phyloP scores from a whole-genome alignment of 1,140 invertebrate species.

The Andrena cerasifolii region DNA sequence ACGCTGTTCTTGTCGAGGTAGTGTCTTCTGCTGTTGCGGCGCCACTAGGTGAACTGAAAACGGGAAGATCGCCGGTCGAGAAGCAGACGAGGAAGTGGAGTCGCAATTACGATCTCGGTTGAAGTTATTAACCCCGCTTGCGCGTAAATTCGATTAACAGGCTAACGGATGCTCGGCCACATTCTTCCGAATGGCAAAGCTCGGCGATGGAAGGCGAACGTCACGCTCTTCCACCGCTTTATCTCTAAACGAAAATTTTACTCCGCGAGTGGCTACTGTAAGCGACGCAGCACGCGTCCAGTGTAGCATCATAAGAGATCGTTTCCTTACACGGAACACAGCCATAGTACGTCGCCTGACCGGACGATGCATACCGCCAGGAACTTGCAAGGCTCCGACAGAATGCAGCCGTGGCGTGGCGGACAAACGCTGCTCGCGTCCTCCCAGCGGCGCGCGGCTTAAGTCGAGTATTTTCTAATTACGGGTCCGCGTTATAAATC shows the following conservation, averaged over 20 bases:
- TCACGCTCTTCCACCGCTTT: too few relatives aligned
- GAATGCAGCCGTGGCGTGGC: not conserved
- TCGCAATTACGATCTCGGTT: not conserved
- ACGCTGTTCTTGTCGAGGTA: constrained; percentile 2
- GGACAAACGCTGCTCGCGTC: not conserved
- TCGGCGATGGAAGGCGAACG: too few relatives aligned
- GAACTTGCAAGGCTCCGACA: not conserved
- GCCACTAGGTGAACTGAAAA: too few relatives aligned
- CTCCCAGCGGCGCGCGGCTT: not conserved
- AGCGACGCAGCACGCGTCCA: constrained; percentile 5
- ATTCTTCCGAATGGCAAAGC: not conserved
- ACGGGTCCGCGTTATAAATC: constrained; percentile 26
- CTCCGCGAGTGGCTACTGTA: too few relatives aligned
- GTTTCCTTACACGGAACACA: constrained; percentile 27
- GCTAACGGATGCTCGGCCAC: not conserved
- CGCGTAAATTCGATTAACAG: not conserved
- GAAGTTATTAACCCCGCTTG: not conserved
- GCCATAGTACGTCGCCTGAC: not conserved
- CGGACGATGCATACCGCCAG: not conserved
- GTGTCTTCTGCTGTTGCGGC: too few relatives aligned
- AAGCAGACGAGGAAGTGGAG: not conserved
- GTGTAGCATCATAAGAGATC: constrained; percentile 40
- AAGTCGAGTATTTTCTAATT: constrained; percentile 20
- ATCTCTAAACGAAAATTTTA: too few relatives aligned
- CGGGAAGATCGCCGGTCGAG: not conserved